phyloP scores from a whole-genome alignment of 2,888 invertebrate genomes.

The Andrena flavipes region DNA sequence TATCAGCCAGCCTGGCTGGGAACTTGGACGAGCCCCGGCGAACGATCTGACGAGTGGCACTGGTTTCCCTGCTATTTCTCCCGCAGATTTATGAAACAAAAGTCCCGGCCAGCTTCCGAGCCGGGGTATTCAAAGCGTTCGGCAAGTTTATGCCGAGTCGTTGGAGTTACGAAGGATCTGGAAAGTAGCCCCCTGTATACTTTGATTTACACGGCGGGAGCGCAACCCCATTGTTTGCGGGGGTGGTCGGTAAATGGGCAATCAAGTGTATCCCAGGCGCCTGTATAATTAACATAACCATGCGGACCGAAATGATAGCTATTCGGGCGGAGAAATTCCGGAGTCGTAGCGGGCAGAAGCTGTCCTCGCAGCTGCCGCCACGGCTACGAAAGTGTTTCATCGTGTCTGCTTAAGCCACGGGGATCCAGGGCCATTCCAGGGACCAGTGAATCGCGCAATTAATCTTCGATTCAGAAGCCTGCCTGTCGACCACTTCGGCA shows the following conservation, averaged over 20 bases:
- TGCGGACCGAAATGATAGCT: slow-evolving; percentile 44
- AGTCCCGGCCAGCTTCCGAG: no score
- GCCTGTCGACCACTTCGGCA: slow-evolving; percentile 67
- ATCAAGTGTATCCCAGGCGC: slow-evolving; percentile 25
- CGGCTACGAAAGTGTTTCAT: slow-evolving; percentile 63
- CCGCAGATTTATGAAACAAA: no score
- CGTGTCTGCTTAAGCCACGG: slow-evolving; percentile 69
- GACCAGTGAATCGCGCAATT: slow-evolving; percentile 73
- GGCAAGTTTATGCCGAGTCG: no score
- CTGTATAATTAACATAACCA: slow-evolving; percentile 43
- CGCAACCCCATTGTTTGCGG: background rate
- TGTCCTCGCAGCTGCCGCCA: slow-evolving; percentile 10
- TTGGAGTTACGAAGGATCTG: background rate
- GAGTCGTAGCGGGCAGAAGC: slow-evolving; percentile 3
- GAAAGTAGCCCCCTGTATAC: background rate
- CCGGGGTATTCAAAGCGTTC: no score
- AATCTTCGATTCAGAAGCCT: slow-evolving; percentile 72
- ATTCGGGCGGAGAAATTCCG: slow-evolving; percentile 48
- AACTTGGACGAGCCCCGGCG: background rate
- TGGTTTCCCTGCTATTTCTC: no score
- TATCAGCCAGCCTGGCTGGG: background rate
- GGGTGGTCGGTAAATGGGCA: slow-evolving; percentile 32
- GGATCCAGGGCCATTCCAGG: slow-evolving; percentile 37
- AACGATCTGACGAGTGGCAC: no score
- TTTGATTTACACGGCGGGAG: background rate